Evolutionary conservation across 2,113 vertebrate species (phyloP), one percentile per base, ranked within the genome.

Genomic region (Ciconia maguari): DNA sequence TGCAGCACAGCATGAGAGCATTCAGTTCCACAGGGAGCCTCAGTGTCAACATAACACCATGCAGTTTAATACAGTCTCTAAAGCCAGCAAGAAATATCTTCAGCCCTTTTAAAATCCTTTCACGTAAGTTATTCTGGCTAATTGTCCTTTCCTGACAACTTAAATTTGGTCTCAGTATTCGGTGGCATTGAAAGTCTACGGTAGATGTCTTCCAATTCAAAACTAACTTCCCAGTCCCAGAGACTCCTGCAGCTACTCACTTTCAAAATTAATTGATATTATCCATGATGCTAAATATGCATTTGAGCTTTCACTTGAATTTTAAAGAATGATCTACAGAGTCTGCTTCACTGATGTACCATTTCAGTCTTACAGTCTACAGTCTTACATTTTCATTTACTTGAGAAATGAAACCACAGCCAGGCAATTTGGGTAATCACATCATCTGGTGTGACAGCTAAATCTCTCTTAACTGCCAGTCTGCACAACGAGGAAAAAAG

Each of bases 361-460:
- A 0, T 70, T 95, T 83, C 83, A 68, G 34, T 61, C 44, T 76
- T 69, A 81, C 26, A 55, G 21, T 48, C 79, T 46, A 52, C 24
- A 75, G 75, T 29, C 58, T 89, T 86, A 87, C 26, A 55, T 90
- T 95, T 96, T 80, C 78, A 90, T 90, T 92, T 88, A 38, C 42
- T 61, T 91, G 77, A 96, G 94, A 92, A 95, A 92, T 61, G 46
- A 94, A 88, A 81, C 75, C 42, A 55, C 60, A 90, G 90, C 30
- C 68, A 79, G 92, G 46, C 62, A 92, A 83, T 94, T 22, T 61
- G n/a, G 27, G 51, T 80, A 96, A 88, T 93, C 82, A 51, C 30
- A 86, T 71, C 60, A 74, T 71, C 69, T 60, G 1, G 1, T 69
- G 46, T 64, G 65, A 94, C 83, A 87, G 69, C 65, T 92, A 79